A percentile compares a stretch with the other conserved stretches of the same genome.
Conservation (phyloP, 2,797 vertebrate species). For the Calcarius lapponicus region DNA sequence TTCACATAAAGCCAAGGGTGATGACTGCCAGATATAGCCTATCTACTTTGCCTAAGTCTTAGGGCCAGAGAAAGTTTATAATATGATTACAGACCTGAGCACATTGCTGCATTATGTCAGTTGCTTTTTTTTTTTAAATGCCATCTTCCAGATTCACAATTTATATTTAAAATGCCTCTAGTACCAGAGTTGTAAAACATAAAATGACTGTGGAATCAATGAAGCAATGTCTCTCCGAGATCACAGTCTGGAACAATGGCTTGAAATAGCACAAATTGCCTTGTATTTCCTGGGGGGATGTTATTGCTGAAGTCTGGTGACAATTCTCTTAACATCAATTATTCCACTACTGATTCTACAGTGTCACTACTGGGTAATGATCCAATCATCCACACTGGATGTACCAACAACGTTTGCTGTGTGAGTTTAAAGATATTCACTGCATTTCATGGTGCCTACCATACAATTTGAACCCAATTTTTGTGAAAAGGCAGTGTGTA, state of each 20-base stretch:
- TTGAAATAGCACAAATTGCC: not conserved
- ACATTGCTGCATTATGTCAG: not conserved
- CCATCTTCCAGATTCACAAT: not conserved
- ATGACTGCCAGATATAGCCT: not conserved
- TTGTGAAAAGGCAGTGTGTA: not conserved
- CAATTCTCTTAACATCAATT: not conserved
- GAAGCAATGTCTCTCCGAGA: not conserved
- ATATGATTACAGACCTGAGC: not conserved
- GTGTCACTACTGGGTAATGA: not conserved
- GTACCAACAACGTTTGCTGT: not conserved
- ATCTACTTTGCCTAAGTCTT: not conserved
- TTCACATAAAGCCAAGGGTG: not conserved
- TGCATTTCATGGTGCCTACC: not conserved
- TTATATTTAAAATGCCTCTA: not conserved
- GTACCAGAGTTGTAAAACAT: not conserved
- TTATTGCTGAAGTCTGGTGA: not conserved
- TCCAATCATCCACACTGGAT: not conserved
- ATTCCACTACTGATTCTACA: not conserved
- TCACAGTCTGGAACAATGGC: not conserved
- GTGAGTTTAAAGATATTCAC: not conserved
- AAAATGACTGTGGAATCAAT: not conserved
- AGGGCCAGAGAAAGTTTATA: not conserved
- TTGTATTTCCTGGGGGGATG: not conserved
- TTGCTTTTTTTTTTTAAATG: not conserved
- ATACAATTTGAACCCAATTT: not conserved